These are phyloP conservation scores for Paramormyrops kingsleyae DNA, from an alignment of 2,113 vertebrate species.

Conservation along the genomic window DNA sequence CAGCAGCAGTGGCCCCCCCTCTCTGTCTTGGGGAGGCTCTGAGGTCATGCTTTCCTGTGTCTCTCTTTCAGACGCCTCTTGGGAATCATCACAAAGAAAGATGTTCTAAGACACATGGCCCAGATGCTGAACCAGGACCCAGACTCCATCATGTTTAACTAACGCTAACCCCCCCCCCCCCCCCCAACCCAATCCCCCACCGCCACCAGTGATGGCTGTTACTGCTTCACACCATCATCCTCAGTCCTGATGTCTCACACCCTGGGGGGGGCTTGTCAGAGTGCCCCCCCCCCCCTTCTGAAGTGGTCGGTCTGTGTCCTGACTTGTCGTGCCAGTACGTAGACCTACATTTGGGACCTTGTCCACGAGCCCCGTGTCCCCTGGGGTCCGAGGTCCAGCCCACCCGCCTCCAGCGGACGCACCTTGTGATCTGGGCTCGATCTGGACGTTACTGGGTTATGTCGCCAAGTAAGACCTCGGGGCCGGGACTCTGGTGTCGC, in stretches of 20 bases:
- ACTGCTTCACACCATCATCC: background rate
- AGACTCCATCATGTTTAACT: conserved; percentile 98
- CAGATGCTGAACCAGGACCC: conserved; percentile 99
- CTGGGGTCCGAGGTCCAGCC: background rate
- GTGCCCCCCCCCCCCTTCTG: background rate
- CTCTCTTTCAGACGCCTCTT: conserved; percentile 53
- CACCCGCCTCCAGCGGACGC: background rate
- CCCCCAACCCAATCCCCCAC: no score
- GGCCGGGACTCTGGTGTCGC: background rate
- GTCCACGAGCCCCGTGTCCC: background rate
- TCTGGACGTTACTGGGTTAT: background rate
- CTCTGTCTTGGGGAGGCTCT: background rate
- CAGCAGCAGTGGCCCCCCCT: background rate
- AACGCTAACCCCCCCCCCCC: conserved; percentile 16
- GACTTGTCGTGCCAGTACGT: background rate
- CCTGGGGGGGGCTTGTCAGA: background rate
- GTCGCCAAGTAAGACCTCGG: background rate
- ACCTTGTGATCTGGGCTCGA: background rate
- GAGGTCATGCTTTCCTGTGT: background rate
- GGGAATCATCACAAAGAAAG: conserved; percentile 88
- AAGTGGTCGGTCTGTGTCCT: background rate
- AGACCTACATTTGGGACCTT: background rate
- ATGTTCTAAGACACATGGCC: conserved; percentile 95
- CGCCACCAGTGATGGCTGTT: background rate
- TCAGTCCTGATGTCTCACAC: background rate